Evolutionary conservation across 2,797 vertebrate species (phyloP).

Genomic region (Sebastes wilsoni): DNA sequence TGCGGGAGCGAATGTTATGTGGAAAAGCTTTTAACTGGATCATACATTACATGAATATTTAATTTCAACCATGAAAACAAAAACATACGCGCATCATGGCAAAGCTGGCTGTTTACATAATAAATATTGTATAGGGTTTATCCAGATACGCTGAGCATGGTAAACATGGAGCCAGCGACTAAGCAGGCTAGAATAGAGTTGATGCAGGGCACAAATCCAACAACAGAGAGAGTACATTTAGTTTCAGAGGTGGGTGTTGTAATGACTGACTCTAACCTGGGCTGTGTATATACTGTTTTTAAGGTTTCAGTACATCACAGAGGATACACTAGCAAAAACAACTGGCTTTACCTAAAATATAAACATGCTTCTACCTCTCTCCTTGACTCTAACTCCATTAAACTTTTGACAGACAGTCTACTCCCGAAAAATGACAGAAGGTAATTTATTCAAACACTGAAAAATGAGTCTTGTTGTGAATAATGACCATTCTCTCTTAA

Average conservation of each 20-base stretch:
- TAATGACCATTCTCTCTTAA: no score
- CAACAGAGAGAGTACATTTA: neutral
- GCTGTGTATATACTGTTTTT: neutral
- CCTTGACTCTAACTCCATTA: neutral
- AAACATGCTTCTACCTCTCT: neutral
- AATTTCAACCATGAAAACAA: neutral
- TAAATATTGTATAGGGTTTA: constrained; percentile 1
- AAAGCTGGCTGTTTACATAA: neutral
- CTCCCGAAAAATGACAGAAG: neutral
- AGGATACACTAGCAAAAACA: neutral
- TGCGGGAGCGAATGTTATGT: neutral
- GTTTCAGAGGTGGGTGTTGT: neutral
- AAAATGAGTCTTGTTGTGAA: no score
- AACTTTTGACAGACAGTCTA: neutral
- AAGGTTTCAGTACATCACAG: neutral
- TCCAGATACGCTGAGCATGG: neutral
- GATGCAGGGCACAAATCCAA: neutral
- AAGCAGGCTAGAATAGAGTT: neutral
- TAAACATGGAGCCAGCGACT: neutral
- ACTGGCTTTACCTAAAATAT: neutral
- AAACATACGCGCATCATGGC: neutral
- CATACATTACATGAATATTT: constrained; percentile 1
- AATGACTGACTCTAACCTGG: neutral
- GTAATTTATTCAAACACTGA: no score
- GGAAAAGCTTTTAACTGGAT: neutral